These are phyloP conservation scores for Sebastes alutus DNA, from an alignment of 2,797 vertebrate species.

Conservation along the genomic window DNA sequence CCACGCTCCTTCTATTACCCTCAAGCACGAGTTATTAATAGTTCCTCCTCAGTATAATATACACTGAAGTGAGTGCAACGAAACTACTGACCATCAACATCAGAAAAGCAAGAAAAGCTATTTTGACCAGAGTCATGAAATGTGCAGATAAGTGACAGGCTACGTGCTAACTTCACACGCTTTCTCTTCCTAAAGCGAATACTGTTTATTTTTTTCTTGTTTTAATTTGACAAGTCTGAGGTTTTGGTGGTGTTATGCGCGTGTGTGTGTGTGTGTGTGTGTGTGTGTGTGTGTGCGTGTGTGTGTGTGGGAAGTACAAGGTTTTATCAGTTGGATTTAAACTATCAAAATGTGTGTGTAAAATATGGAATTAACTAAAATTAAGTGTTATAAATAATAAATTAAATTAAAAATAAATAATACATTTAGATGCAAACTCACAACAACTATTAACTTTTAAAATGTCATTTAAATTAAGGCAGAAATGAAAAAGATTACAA, in stretches of 20 bases:
- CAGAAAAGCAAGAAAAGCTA: background rate
- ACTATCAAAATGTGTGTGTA: background rate
- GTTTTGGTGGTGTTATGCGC: constrained; percentile 8
- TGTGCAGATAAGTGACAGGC: constrained; percentile 29
- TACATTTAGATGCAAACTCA: background rate
- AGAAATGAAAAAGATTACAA: background rate
- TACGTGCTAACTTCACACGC: constrained; percentile 6
- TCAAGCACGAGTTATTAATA: constrained; percentile 38
- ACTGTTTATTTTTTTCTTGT: constrained; percentile 33
- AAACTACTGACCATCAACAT: constrained; percentile 23
- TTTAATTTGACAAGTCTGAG: constrained; percentile 46
- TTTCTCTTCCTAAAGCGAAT: background rate
- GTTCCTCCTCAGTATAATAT: background rate
- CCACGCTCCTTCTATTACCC: background rate
- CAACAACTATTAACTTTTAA: background rate
- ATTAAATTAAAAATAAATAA: background rate
- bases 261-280: background rate
- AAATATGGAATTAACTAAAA: background rate
- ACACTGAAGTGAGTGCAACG: constrained; percentile 3
- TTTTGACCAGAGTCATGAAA: constrained; percentile 32
- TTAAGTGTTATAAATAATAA: background rate
- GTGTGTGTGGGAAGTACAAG: background rate
- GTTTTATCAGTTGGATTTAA: background rate
- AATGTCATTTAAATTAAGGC: background rate
- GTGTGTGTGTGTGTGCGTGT: background rate